phyloP scores from a whole-genome alignment of 53 echinoderm and acorn worm genomes.

The Crossaster papposus region DNA sequence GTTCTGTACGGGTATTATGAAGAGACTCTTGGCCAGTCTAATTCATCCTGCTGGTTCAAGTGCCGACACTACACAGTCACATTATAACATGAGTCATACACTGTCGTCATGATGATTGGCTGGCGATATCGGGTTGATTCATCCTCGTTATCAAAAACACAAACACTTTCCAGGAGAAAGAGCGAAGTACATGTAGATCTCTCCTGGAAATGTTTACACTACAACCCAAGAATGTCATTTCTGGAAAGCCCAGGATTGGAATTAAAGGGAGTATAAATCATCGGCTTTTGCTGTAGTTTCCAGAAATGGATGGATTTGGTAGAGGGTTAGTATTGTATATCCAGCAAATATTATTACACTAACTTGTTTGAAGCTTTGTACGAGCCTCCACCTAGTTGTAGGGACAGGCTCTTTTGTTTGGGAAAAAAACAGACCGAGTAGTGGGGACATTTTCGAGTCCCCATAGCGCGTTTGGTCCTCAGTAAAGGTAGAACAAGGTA shows the following conservation, averaged over 20 bases:
- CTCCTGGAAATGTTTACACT: neutral
- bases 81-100: slow-evolving; percentile 54
- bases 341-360: neutral
- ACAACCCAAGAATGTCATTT: slow-evolving; percentile 18
- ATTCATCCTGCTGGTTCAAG: slow-evolving; percentile 11
- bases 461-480: too few relatives aligned
- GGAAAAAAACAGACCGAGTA: too few relatives aligned
- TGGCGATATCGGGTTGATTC: slow-evolving; percentile 17
- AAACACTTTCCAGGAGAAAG: neutral
- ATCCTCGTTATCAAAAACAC: neutral
- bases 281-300: too few relatives aligned
- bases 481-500: too few relatives aligned
- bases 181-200: neutral
- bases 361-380: too few relatives aligned
- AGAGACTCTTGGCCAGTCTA: slow-evolving; percentile 52
- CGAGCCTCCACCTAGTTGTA: too few relatives aligned
- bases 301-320: too few relatives aligned
- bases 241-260: neutral
- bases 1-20: neutral
- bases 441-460: too few relatives aligned
- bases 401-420: too few relatives aligned
- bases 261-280: neutral
- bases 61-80: slow-evolving; percentile 59
- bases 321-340: neutral
- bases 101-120: slow-evolving; percentile 54